Base-by-base conservation (phyloP, 53 echinoderm and acorn worm genomes). In the Pentamera pediparva region DNA sequence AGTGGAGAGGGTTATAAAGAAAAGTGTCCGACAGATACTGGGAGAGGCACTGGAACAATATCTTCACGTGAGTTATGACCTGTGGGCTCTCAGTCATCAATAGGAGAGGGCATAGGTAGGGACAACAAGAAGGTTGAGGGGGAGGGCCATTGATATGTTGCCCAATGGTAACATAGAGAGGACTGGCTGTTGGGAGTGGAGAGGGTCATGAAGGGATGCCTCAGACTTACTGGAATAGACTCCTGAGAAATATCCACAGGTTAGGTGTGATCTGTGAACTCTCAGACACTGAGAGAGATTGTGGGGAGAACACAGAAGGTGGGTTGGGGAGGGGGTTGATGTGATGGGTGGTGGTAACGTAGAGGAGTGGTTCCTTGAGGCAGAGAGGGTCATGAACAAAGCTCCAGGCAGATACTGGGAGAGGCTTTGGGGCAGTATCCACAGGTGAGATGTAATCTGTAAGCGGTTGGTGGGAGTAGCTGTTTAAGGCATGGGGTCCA, bases 141-240 rank as follows among this genome's bases (percentile, higher is more conserved):
- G n/a, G n/a, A n/a, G n/a, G n/a, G n/a, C n/a, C n/a, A n/a, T n/a
- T n/a, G 47, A 12, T 45, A 12, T 12, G 47, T 45, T 45, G 47
- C 98, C 98, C 13, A 85, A 88, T 43, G 98, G 98, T 17, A 98
- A 98, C 57, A 91, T 98, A 37, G 91, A 45, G 47, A 92, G 51
- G 98, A 98, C 32, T 98, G 98, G 98, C 83, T 98, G 29, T 75
- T 90, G 55, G 98, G 92, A 74, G 90, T 98, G 4, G 98, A 98
- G 55, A 70, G 91, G 49, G 91, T 89, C 49, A 98, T 98, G 98
- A 89, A 75, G 59, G 98, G 92, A 32, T 88, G 91, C 62, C 74
- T 98, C 22, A 64, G 89, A 11, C 11, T 45, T 45, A 12, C 47
- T 45, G 11, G 47, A 12, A 11, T 12, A 18, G 47, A 18, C 11